Percentiles rank a stretch among this genome's conserved stretches.
These are phyloP conservation scores for Lithodes maja DNA, from an alignment of 2,888 invertebrate species.

Conservation along the genomic window DNA sequence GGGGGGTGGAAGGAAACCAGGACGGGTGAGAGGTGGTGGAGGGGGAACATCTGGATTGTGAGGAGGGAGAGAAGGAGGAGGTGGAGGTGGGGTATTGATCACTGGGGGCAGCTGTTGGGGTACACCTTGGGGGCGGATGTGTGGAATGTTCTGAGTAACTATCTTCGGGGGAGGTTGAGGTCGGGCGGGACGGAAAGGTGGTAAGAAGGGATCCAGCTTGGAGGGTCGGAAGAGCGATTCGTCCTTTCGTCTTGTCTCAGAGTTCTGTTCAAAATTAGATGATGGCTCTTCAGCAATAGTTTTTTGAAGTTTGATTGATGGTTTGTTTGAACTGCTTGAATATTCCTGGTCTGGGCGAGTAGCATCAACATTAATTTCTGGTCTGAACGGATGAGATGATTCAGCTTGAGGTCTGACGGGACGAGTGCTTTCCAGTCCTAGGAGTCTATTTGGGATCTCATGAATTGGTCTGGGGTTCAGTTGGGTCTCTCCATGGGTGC, in stretches of 20 bases:
- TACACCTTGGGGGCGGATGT: background rate
- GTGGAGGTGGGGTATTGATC: conserved; percentile 15
- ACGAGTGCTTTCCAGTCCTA: no score
- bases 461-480: background rate
- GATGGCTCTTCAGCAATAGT: background rate
- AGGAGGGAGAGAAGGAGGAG: conserved; percentile 5
- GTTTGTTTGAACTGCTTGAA: background rate
- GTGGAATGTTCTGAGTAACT: no score
- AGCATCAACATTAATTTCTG: background rate
- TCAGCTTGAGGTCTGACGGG: no score
- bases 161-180: background rate
- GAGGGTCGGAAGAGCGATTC: conserved; percentile 40
- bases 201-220: conserved; percentile 46
- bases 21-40: background rate
- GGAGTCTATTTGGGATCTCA: no score
- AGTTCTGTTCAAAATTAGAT: no score
- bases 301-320: background rate
- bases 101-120: conserved; percentile 31
- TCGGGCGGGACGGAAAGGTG: background rate
- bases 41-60: background rate
- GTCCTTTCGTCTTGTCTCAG: background rate
- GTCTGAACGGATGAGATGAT: no score
- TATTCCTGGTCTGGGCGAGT: background rate
- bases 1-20: conserved; percentile 6
- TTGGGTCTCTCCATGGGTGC: background rate